These are phyloP conservation scores for Sweltsa coloradensis DNA, from an alignment of 1,140 invertebrate species.

Conservation along the genomic window DNA sequence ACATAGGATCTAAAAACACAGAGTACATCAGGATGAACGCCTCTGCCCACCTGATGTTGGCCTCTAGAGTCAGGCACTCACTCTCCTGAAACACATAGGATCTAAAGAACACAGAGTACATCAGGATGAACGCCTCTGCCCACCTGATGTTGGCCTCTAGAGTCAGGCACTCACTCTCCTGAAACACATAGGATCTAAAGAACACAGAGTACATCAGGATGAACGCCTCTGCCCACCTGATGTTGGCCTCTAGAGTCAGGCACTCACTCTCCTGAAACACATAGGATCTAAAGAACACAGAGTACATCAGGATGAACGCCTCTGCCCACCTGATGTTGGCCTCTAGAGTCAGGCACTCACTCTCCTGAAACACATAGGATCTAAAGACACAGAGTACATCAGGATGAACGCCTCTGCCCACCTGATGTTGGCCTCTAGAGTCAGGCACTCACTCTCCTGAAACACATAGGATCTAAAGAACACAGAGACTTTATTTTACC, in stretches of 20 bases:
- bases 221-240: conserved; percentile 73
- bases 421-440: conserved; percentile 60
- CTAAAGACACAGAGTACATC: conserved; percentile 71
- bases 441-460: conserved; percentile 53
- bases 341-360: conserved; percentile 52
- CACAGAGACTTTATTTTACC: too few species aligned
- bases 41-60: conserved; percentile 70
- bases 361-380: too few species aligned
- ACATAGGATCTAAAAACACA: too few species aligned
- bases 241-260: conserved; percentile 56
- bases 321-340: conserved; percentile 72
- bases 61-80: conserved; percentile 53
- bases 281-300: too few species aligned
- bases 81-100: too few species aligned
- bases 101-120: conserved; percentile 75
- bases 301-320: conserved; percentile 73
- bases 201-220: conserved; percentile 72
- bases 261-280: conserved; percentile 58
- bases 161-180: conserved; percentile 53
- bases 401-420: conserved; percentile 77
- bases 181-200: too few species aligned
- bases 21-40: conserved; percentile 77
- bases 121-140: conserved; percentile 73
- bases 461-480: too few species aligned
- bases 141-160: conserved; percentile 67